Evolutionary conservation across 2,888 invertebrate genomes (phyloP), one percentile per base, ranked within the genome.

Genomic region (Vesta saturnalis): DNA sequence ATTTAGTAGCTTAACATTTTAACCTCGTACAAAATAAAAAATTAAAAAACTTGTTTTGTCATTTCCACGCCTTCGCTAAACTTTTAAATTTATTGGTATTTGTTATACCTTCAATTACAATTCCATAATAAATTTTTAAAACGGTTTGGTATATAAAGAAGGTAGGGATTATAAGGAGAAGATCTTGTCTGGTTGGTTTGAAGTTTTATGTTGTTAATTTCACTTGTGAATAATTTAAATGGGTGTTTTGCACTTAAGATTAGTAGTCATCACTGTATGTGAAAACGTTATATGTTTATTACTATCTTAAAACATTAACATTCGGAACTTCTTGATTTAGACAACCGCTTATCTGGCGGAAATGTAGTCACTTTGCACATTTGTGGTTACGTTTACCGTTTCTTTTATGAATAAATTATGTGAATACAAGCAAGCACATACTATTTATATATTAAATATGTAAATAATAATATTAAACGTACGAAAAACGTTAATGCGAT

Each of bases 1-100:
- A 60, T 61, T 61, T 52, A 61, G 54, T 21, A 39, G 61, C 61
- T 55, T 47, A 46, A 46, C 21, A 35, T 47, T 55, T 47, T 47
- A 47, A 47, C 47, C 47, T 47, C 47, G 6, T 47, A 15, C 12
- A 21, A 52, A 52, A 52, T 21, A 18, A 12, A 3, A 52, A 52
- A 52, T 19, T 1, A 52, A 18, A 49, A 49, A 49, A 6, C n/a
- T n/a, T n/a, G n/a, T n/a, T n/a, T n/a, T n/a, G n/a, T n/a, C n/a
- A n/a, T n/a, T n/a, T n/a, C n/a, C n/a, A 49, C 1, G 16, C 2
- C 19, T 3, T 49, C 1, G 8, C 8, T 3, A 49, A 18, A 18
- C 16, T n/a, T 14, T 10, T 15, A 49, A 49, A 52, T 52, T 52
- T 52, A 52, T 18, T 19, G 19, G 19, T 18, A 1, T 14, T 15